These are phyloP conservation scores for Tipula unca DNA, from an alignment of 2,888 invertebrate species.

Conservation along the genomic window DNA sequence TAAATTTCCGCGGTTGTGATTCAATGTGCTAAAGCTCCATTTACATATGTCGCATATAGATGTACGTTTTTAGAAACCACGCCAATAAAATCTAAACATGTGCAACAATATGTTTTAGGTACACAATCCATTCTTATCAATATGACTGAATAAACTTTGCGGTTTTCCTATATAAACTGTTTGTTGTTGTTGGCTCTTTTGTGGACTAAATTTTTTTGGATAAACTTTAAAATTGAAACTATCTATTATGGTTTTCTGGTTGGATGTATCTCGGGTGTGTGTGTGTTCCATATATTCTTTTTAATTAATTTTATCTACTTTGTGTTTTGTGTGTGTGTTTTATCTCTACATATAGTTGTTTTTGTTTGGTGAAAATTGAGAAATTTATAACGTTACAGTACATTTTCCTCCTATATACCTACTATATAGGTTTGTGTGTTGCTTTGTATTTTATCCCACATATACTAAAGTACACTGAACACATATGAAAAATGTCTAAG, in stretches of 20 bases:
- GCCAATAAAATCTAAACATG: background rate
- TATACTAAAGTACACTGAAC: background rate
- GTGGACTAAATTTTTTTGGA: background rate
- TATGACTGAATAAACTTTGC: background rate
- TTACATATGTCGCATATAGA: background rate
- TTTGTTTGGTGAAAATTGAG: background rate
- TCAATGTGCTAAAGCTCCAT: background rate
- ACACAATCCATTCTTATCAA: background rate
- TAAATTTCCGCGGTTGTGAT: background rate
- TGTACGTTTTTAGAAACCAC: background rate
- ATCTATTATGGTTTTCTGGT: constrained; percentile 14
- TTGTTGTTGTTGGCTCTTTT: background rate
- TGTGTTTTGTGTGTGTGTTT: background rate
- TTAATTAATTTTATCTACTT: constrained; percentile 14
- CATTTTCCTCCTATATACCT: background rate
- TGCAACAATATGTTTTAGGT: background rate
- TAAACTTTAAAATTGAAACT: constrained; percentile 1
- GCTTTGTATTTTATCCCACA: background rate
- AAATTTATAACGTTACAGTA: background rate
- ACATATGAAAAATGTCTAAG: background rate
- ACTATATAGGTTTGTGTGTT: background rate
- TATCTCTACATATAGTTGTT: background rate
- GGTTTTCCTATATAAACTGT: background rate
- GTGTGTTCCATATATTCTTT: background rate
- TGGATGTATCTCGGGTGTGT: background rate